These are phyloP conservation scores for Acrobasis repandana DNA, from an alignment of 2,888 invertebrate genomes.

Conservation along the genomic window DNA sequence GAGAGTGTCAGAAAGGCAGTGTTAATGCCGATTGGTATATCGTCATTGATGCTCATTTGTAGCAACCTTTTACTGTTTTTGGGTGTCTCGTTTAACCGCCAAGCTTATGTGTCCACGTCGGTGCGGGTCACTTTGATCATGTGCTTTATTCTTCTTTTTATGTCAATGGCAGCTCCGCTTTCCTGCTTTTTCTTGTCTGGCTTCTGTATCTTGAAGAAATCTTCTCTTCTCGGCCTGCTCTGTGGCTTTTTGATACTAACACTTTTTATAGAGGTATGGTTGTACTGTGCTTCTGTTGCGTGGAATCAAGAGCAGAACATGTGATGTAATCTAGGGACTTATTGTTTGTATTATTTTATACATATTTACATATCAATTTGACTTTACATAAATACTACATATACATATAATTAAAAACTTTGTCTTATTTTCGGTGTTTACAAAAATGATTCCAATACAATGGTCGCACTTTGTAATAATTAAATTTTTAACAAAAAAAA, in stretches of 20 bases:
- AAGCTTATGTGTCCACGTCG: conserved; percentile 27
- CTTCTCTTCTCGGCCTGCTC: conserved; percentile 33
- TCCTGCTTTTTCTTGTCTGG: conserved; percentile 45
- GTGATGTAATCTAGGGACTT: neutral
- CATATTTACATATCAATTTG: too few species aligned
- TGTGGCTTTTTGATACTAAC: conserved; percentile 35
- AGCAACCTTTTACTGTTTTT: conserved; percentile 41
- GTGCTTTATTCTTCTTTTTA: conserved; percentile 36
- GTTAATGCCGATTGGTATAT: conserved; percentile 39
- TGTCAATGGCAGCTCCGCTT: conserved; percentile 37
- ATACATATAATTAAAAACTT: too few species aligned
- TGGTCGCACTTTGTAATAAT: too few species aligned
- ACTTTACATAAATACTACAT: too few species aligned
- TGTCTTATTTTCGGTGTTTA: too few species aligned
- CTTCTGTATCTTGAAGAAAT: conserved; percentile 43
- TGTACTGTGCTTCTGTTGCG: conserved; percentile 51
- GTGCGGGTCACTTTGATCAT: conserved; percentile 37
- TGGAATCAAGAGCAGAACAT: conserved; percentile 37
- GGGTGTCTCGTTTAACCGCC: conserved; percentile 32
- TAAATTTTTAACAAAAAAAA: too few species aligned
- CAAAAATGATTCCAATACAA: too few species aligned
- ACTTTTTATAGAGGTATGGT: conserved; percentile 48
- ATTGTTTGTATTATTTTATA: neutral
- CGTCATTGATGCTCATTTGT: conserved; percentile 40
- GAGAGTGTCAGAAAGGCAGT: conserved; percentile 41